Evolutionary conservation across 2,113 vertebrate species (phyloP).

Genomic region (Mustelus asterias): DNA sequence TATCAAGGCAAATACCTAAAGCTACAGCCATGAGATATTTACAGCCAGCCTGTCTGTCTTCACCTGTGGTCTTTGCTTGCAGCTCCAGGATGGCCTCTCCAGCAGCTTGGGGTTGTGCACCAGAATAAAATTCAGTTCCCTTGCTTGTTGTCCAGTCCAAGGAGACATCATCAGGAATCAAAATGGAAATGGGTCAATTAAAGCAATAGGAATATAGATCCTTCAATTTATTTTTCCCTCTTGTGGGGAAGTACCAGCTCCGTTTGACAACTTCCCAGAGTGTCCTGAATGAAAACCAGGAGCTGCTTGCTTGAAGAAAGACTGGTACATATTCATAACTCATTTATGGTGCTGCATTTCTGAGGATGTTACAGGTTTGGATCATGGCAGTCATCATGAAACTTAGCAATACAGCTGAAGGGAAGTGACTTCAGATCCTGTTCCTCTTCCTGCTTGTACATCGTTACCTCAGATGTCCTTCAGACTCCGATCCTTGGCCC

Average conservation of each 20-base stretch:
- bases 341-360: not conserved
- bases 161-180: not conserved
- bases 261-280: not conserved
- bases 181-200: not conserved
- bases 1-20: not conserved
- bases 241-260: not conserved
- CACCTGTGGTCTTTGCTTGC: not conserved
- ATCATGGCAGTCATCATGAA: no score
- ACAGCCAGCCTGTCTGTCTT: not conserved
- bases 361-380: not conserved
- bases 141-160: not conserved
- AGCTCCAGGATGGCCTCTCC: not conserved
- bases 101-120: not conserved
- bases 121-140: not conserved
- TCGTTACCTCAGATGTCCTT: no score
- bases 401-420: no score
- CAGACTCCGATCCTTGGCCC: no score
- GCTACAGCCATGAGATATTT: not conserved
- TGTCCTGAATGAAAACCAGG: not conserved
- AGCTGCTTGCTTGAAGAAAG: not conserved
- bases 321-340: not conserved
- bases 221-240: not conserved
- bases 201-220: not conserved
- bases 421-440: no score
- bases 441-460: no score